These are phyloP conservation scores for Riparia riparia DNA, from an alignment of 2,113 vertebrate species.

Conservation along the genomic window DNA sequence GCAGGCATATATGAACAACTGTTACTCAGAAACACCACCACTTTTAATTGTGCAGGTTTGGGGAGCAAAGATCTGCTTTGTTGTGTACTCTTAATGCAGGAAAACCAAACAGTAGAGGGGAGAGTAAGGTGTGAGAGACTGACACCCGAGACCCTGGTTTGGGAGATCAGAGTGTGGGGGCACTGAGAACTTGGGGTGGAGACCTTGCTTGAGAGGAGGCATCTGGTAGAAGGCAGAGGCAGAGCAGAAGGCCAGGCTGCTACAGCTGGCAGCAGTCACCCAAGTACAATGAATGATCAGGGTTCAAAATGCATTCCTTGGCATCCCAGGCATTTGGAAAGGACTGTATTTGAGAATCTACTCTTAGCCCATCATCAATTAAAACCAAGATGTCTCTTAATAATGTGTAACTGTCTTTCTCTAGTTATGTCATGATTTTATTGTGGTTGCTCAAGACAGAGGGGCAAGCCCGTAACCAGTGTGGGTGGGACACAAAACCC, in stretches of 20 bases:
- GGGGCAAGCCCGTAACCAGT: not conserved
- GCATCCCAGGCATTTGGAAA: not conserved
- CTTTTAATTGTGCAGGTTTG: not conserved
- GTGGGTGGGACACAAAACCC: not conserved
- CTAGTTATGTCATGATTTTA: not conserved
- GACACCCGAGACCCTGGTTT: accelerated
- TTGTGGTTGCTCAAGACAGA: not conserved
- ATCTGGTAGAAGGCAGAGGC: not conserved
- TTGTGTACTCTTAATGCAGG: not conserved
- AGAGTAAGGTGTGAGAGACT: not conserved
- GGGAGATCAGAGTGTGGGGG: not conserved
- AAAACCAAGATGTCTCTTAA: not conserved
- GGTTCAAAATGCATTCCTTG: not conserved
- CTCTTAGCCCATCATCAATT: not conserved
- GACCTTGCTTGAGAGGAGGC: not conserved
- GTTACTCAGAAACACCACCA: not conserved
- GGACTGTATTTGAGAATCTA: not conserved
- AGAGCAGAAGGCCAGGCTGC: not conserved
- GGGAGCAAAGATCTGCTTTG: not conserved
- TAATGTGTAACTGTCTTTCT: not conserved
- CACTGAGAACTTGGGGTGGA: not conserved
- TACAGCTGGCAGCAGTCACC: not conserved
- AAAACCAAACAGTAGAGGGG: not conserved
- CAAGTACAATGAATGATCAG: not conserved
- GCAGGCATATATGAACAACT: not conserved